A percentile compares a stretch with the other conserved stretches of the same genome.
These are phyloP conservation scores for Streptopelia turtur DNA, from an alignment of 2,797 vertebrate genomes.

Conservation along the genomic window DNA sequence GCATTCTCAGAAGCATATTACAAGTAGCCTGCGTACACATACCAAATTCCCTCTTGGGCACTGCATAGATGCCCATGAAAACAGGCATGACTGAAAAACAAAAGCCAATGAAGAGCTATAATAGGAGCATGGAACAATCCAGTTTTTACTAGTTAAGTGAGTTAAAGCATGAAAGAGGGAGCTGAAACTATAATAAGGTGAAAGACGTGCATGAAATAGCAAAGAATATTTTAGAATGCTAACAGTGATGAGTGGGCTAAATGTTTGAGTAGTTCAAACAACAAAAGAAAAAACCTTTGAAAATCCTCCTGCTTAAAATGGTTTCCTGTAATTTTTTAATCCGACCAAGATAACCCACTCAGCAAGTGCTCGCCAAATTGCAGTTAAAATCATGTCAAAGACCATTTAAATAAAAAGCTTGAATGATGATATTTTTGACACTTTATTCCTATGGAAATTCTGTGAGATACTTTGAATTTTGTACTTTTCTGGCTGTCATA, in stretches of 20 bases:
- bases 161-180: constrained; percentile 38
- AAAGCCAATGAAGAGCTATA: constrained; percentile 37
- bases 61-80: constrained; percentile 34
- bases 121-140: constrained; percentile 23
- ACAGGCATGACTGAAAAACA: constrained; percentile 52
- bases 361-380: neutral
- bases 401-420: neutral
- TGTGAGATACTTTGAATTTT: neutral
- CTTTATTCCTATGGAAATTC: neutral
- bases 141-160: constrained; percentile 40
- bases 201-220: constrained; percentile 17
- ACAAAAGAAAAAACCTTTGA: constrained; percentile 1
- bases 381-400: neutral
- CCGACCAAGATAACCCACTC: neutral
- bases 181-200: constrained; percentile 12
- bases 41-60: neutral
- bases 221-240: constrained; percentile 29
- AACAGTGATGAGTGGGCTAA: neutral
- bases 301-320: neutral
- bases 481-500: neutral
- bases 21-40: neutral
- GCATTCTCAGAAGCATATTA: neutral
- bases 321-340: neutral
- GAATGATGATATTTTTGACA: neutral
- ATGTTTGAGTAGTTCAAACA: neutral